Evolutionary conservation across 1,140 invertebrate genomes (phyloP).

Genomic region (Hyphantria cunea): DNA sequence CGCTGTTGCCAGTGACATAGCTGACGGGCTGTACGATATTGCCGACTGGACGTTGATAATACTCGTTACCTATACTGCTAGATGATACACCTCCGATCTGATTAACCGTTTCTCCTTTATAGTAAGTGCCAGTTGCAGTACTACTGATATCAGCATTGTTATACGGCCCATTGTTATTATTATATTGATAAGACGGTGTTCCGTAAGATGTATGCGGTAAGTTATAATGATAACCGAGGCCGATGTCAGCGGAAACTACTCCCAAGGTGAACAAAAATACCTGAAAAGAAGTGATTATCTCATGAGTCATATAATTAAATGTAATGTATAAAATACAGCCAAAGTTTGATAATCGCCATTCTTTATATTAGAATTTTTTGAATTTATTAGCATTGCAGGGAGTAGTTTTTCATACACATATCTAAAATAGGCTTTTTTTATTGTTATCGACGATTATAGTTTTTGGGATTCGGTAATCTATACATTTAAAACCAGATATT

Average conservation of each 20-base stretch:
- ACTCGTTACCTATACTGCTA: not conserved
- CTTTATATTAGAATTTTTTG: no score
- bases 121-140: slow-evolving; percentile 2
- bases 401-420: no score
- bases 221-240: slow-evolving; percentile 64
- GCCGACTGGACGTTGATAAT: not conserved
- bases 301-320: no score
- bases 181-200: slow-evolving; percentile 50
- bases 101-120: not conserved
- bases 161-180: slow-evolving; percentile 37
- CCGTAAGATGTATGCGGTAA: slow-evolving; percentile 54
- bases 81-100: not conserved
- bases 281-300: slow-evolving; percentile 43
- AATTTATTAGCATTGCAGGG: no score
- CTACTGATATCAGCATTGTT: slow-evolving; percentile 15
- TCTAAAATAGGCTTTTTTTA: no score
- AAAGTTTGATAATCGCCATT: no score
- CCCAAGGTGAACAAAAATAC: slow-evolving; percentile 46
- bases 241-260: slow-evolving; percentile 51
- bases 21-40: not conserved
- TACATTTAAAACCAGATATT: no score
- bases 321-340: no score
- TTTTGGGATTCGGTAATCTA: no score
- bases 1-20: not conserved
- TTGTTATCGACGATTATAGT: no score